Evolutionary conservation across 1,140 invertebrate species (phyloP).

Genomic region (Diuraphis noxia): DNA sequence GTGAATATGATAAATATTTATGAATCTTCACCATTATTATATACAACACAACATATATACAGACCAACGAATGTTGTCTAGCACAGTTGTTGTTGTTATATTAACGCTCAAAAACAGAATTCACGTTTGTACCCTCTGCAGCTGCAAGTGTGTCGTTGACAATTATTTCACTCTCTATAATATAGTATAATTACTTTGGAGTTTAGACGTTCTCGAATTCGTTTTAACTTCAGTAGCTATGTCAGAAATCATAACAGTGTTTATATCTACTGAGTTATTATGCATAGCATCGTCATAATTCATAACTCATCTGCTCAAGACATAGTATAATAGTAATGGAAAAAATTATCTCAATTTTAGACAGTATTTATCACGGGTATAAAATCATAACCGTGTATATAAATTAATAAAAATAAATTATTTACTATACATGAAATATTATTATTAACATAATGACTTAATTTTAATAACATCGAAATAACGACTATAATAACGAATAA

Average conservation of each 20-base stretch:
- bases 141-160: neutral
- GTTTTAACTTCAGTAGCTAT: neutral
- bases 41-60: neutral
- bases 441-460: too few species aligned
- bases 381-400: neutral
- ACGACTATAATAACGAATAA: neutral
- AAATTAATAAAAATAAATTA: neutral
- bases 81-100: neutral
- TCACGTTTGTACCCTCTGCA: neutral
- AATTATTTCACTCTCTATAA: neutral
- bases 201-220: neutral
- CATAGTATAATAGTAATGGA: neutral
- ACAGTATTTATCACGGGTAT: too few species aligned
- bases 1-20: neutral
- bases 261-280: neutral
- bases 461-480: too few species aligned
- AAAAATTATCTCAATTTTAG: neutral
- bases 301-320: neutral
- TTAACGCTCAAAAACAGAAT: neutral
- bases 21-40: conserved; percentile 8
- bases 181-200: neutral
- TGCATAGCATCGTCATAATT: too few species aligned
- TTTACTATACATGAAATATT: neutral
- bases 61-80: neutral
- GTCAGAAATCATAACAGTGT: neutral